Base-by-base conservation (phyloP, 2,888 invertebrate species). In the Eupithecia centaureata region DNA sequence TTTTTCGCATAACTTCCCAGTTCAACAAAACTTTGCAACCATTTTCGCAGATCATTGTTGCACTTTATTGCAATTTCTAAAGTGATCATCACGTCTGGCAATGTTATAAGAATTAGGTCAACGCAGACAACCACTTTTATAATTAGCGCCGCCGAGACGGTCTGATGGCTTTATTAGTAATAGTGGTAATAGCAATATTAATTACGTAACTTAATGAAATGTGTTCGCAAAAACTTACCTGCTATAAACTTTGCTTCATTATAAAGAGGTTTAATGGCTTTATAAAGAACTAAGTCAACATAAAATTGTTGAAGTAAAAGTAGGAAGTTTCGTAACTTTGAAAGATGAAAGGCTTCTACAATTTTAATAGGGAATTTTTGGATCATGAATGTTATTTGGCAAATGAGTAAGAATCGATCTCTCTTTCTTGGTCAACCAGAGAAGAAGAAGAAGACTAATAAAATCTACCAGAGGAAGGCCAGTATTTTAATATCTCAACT, bases 101-200 rank as follows among this genome's bases (percentile, higher is more conserved):
- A 56, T 52, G 33, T 51, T 32, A 27, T n/a, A 56, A 42, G 35
- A 69, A 65, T 69, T 69, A 57, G 69, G 66, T 63, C 69, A 70
- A 35, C 51, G 63, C 69, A 66, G 65, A 32, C 65, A 62, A 38
- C 64, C 27, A 63, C 51, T 65, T 70, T 67, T 66, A 38, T 56
- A 66, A 70, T 70, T 60, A 66, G 63, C 61, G 15, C 65, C 30
- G 62, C 62, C 61, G 42, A 54, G 51, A 56, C 63, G 66, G 66
- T 70, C 69, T 66, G 69, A 12, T 63, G 61, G 66, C 57, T 70
- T 61, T 61, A 70, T 70, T 70, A 47, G 47, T 47, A 47, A 18
- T 47, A 47, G 22, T 47, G 56, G 62, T 54, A 63, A 65, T 63
- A 47, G 65, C 60, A 30, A 56, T 57, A 32, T 56, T 27, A 60